Evolutionary conservation across 2,888 invertebrate species (phyloP).

Genomic region (Epinotia brunnichana): DNA sequence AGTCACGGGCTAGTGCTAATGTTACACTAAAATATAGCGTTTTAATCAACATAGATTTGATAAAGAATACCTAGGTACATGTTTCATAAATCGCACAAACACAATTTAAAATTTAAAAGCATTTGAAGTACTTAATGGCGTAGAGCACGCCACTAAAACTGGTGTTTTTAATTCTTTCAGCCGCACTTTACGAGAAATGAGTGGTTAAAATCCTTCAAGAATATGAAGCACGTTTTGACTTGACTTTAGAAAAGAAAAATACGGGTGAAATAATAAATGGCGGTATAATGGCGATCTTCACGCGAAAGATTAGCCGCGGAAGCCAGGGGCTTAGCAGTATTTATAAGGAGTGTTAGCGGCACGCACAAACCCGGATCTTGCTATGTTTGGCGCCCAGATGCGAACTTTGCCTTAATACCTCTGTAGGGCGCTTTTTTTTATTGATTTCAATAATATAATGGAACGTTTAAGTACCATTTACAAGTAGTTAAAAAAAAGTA

Average conservation of each 20-base stretch:
- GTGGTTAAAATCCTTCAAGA: conserved; percentile 63
- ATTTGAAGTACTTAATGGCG: conserved; percentile 70
- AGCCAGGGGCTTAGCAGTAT: conserved; percentile 81
- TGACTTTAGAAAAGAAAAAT: conserved; percentile 77
- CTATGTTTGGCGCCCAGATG: conserved; percentile 33
- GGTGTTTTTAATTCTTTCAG: conserved; percentile 73
- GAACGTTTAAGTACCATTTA: neutral
- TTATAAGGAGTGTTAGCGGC: conserved; percentile 80
- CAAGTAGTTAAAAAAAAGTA: too few species aligned
- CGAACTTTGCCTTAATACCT: conserved; percentile 10
- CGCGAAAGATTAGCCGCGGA: conserved; percentile 82
- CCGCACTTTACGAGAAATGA: conserved; percentile 61
- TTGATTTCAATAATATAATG: too few species aligned
- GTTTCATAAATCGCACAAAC: conserved; percentile 60
- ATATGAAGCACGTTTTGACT: conserved; percentile 72
- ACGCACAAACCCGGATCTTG: conserved; percentile 65
- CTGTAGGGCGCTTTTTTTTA: neutral
- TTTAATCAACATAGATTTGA: too few species aligned
- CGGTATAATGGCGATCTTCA: conserved; percentile 81
- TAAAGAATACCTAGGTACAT: neutral
- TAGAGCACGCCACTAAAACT: conserved; percentile 68
- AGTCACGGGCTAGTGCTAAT: too few species aligned
- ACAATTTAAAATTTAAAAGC: conserved; percentile 74
- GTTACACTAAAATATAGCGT: too few species aligned
- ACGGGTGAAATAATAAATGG: conserved; percentile 79